Base-by-base conservation (phyloP, 2,113 vertebrate genomes). In the Peromyscus polionotus region DNA sequence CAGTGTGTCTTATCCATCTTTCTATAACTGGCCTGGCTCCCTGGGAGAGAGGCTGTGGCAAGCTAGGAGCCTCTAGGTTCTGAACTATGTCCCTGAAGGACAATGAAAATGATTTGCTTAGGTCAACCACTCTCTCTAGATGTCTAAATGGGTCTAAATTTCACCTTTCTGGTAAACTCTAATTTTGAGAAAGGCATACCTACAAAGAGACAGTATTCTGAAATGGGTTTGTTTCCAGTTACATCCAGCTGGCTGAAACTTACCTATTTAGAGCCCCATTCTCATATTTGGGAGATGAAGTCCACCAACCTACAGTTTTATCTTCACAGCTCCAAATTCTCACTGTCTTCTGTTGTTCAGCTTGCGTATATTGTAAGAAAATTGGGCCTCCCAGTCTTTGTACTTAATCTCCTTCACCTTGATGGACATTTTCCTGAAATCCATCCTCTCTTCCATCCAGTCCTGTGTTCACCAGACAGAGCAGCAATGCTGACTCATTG, bases 251-350 rank as follows among this genome's bases (percentile, higher is more conserved):
- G 19, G 26, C 31, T 75, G 17, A 70, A 81, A 61, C n/a, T 10
- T 7, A 9, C 10, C 12, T 28, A 6, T 12, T 12, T 13, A 5
- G 0, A 22, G 17, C 13, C 42, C 39, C 42, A 2, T 11, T 65
- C 33, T 9, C 22, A n/a, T 19, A 7, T 20, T 24, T n/a, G 26
- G 19, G 16, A 92, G 51, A 11, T 3, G 17, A 67, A 45, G 22
- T 63, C 65, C 68, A 7, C 17, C 28, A 42, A 24, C 2, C 24
- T 26, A 4, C 19, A 39, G 13, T 3, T 94, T 9, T 19, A 48
- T 54, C 7, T 54, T 51, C 59, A 83, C 11, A 75, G 61, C 33
- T 42, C 63, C n/a, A 83, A 89, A 70, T 48, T 22, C 11, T n/a
- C 54, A 42, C 1, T 57, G 19, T 81, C 28, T 84, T 57, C 39